Conservation (phyloP, 2,888 invertebrate genomes). For the Drosophila basisetae region DNA sequence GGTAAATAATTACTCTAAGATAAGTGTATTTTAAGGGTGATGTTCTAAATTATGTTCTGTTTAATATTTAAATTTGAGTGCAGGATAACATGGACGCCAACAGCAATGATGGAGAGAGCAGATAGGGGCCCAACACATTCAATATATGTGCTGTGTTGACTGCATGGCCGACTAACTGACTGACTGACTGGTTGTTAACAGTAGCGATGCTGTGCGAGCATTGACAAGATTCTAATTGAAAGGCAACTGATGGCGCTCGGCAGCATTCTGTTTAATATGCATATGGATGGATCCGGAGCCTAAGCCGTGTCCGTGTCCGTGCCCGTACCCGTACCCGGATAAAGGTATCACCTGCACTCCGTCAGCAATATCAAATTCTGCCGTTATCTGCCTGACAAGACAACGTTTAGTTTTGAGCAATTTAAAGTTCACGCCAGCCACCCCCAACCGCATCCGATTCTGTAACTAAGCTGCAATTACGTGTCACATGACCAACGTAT, state of each 20-base stretch:
- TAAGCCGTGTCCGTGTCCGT: background rate
- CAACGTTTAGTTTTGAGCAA: constrained; percentile 59
- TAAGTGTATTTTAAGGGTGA: background rate
- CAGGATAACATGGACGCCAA: background rate
- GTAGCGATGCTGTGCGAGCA: constrained; percentile 27
- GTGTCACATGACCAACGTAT: constrained; percentile 15
- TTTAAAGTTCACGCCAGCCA: background rate
- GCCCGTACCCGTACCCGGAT: constrained; percentile 10
- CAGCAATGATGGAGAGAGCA: background rate
- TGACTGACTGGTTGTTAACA: constrained; percentile 26
- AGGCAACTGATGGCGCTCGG: constrained; percentile 42
- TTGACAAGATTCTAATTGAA: constrained; percentile 67
- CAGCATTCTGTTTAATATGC: constrained; percentile 51
- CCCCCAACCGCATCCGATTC: background rate
- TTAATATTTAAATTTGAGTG: background rate
- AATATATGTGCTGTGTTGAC: constrained; percentile 38
- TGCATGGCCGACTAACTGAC: constrained; percentile 7
- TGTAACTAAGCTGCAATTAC: constrained; percentile 1
- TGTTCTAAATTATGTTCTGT: background rate
- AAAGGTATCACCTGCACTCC: constrained; percentile 45
- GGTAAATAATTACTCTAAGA: background rate
- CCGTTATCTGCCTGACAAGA: constrained; percentile 38
- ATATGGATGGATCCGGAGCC: constrained; percentile 9
- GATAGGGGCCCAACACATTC: constrained; percentile 26
- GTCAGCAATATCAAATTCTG: constrained; percentile 9